Base-by-base conservation (phyloP, 2,797 vertebrate species). In the Eutrigla gurnardus region DNA sequence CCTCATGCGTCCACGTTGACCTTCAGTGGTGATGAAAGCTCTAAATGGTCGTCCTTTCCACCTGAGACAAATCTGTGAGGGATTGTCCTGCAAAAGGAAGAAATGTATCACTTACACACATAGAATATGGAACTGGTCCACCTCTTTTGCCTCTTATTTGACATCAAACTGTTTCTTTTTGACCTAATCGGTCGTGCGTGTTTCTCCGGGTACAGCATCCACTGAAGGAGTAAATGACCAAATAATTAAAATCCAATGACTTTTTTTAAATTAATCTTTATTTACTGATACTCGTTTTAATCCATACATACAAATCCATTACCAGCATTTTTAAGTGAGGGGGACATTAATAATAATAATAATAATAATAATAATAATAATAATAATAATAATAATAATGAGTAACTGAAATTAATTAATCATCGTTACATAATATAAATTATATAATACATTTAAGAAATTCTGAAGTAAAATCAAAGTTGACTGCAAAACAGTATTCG, bases 61-160 rank as follows among this genome's bases (percentile, higher is more conserved):
- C 42, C 18, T 9, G 3, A 33, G 35, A 9, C 55, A 49, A 36
- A 32, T 43, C 47, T 46, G 5, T 6, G 12, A 32, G 5, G 11
- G 17, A 53, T 33, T 50, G 4, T 3, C 70, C 18, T 65, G 84
- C 65, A 73, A 49, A 2, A 25, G 2, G 25, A 25, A 25, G 25
- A 25, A 25, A 25, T 25, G 25, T 25, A 25, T 59, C 11, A 65
- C 11, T 42, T 43, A 40, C 47, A n/a, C 47, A 53, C 3, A 32
- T 32, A 53, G 14, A 58, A 71, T 18, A 72, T 43, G 7, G 7
- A 64, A 59, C 36, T 37, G 45, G 25, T 11, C 25, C 25, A 25
- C 25, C 2, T 25, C 25, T 25, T 25, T 25, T 25, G 25, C 25
- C 25, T 25, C 25, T 25, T 25, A 25, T 25, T 25, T 25, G 25